Conservation (phyloP, 2,888 invertebrate genomes). For the Adineta ricciae region DNA sequence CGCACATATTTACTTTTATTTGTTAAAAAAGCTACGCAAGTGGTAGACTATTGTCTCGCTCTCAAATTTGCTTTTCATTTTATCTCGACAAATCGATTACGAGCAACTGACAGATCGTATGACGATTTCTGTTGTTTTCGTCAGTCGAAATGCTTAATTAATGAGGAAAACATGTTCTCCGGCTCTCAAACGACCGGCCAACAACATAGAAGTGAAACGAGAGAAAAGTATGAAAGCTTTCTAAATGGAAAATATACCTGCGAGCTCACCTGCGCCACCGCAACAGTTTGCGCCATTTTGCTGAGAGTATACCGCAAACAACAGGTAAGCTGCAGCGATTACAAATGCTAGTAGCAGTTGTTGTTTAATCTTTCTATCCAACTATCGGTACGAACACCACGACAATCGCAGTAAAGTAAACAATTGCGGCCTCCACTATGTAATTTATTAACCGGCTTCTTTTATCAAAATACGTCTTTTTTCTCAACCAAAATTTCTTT, state of each 20-base stretch:
- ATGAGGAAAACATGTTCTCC: too few relatives aligned
- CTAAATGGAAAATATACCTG: too few relatives aligned
- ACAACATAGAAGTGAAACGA: too few relatives aligned
- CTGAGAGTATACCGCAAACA: not conserved
- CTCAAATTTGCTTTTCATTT: not conserved
- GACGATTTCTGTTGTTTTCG: not conserved
- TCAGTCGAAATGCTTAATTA: not conserved
- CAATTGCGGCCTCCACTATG: not conserved
- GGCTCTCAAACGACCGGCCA: not conserved
- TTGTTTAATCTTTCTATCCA: conserved; percentile 3
- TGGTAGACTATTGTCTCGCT: not conserved
- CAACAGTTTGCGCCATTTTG: not conserved
- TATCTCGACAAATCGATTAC: not conserved
- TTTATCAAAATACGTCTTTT: not conserved
- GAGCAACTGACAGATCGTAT: not conserved
- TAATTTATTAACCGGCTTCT: not conserved
- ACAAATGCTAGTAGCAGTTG: not conserved
- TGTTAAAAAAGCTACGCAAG: not conserved
- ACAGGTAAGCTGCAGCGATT: not conserved
- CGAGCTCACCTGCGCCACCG: not conserved
- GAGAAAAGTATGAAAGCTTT: too few relatives aligned
- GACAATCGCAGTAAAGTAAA: not conserved
- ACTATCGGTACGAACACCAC: not conserved
- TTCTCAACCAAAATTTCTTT: not conserved
- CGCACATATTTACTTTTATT: not conserved